Evolutionary conservation across 2,797 vertebrate species (phyloP).

Genomic region (Dallia pectoralis): DNA sequence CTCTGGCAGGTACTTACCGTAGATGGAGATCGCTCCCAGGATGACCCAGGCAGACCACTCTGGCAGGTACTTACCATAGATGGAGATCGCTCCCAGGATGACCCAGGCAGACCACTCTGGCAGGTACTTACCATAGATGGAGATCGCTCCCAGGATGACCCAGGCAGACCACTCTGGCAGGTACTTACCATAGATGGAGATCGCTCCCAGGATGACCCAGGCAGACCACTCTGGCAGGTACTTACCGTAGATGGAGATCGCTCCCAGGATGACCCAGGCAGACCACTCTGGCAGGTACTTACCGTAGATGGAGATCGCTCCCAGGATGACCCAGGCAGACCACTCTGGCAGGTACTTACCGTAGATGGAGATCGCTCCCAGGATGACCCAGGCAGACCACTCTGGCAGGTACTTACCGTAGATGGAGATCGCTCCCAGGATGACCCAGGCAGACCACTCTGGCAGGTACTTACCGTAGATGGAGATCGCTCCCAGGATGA

Average conservation of each 20-base stretch:
- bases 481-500: slow-evolving; percentile 93
- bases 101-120: slow-evolving; percentile 97
- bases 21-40: slow-evolving; percentile 91
- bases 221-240: slow-evolving; percentile 95
- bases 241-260: slow-evolving; percentile 96
- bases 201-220: slow-evolving; percentile 94
- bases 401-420: slow-evolving; percentile 97
- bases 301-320: slow-evolving; percentile 94
- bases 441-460: slow-evolving; percentile 96
- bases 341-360: slow-evolving; percentile 97
- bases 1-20: slow-evolving; percentile 95
- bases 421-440: slow-evolving; percentile 91
- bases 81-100: slow-evolving; percentile 92
- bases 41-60: slow-evolving; percentile 98
- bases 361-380: slow-evolving; percentile 92
- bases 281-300: slow-evolving; percentile 97
- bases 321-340: slow-evolving; percentile 96
- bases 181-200: slow-evolving; percentile 97
- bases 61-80: slow-evolving; percentile 96
- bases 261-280: slow-evolving; percentile 93
- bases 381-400: slow-evolving; percentile 96
- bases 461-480: slow-evolving; percentile 97
- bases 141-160: slow-evolving; percentile 95
- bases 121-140: slow-evolving; percentile 95
- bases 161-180: slow-evolving; percentile 95